phyloP scores from a whole-genome alignment of 2,888 invertebrate genomes.

The Pristionchus fissidentatus region DNA sequence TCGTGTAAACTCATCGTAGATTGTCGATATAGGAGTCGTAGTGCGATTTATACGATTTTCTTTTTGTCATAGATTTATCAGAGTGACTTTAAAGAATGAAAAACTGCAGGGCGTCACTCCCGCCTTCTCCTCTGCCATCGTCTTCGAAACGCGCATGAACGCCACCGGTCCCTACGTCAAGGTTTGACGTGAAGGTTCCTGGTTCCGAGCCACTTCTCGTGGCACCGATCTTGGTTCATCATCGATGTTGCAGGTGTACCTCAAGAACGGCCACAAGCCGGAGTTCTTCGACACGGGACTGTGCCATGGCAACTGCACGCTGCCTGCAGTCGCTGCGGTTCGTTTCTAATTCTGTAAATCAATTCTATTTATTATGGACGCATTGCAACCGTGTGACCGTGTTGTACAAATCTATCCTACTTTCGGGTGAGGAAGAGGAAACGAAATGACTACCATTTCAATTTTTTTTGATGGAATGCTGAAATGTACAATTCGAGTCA shows the following conservation, averaged over 20 bases:
- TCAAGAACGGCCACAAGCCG: conserved; percentile 41
- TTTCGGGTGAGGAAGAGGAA: neutral
- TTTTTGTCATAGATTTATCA: no score
- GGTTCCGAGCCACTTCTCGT: neutral
- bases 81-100: no score
- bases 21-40: no score
- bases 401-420: neutral
- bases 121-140: conserved; percentile 25
- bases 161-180: conserved; percentile 30
- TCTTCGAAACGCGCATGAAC: conserved; percentile 24
- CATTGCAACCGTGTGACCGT: no score
- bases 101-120: conserved; percentile 37
- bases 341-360: neutral
- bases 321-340: neutral
- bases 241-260: neutral
- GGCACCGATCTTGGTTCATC: no score
- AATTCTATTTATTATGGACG: neutral
- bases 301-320: conserved; percentile 13
- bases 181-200: neutral
- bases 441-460: no score
- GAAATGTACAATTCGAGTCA: neutral
- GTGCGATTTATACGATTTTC: no score
- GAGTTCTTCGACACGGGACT: conserved; percentile 32
- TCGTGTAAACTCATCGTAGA: no score
- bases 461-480: neutral